phyloP scores from a whole-genome alignment of 2,888 invertebrate species.

The Entomobrya multifasciata region DNA sequence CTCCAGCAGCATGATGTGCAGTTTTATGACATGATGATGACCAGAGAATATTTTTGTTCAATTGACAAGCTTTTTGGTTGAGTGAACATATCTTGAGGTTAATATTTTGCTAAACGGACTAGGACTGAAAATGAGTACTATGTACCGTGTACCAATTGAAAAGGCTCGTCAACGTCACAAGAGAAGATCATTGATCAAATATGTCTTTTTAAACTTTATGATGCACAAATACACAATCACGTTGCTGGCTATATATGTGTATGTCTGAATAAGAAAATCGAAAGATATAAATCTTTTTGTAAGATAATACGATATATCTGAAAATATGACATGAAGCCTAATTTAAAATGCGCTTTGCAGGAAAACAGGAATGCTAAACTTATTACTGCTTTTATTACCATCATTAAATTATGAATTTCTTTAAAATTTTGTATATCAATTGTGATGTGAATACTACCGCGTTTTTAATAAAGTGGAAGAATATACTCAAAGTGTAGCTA shows the following conservation, averaged over 20 bases:
- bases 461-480: too few species aligned
- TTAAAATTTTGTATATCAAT: too few species aligned
- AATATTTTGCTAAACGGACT: slow-evolving; percentile 54
- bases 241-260: too few species aligned
- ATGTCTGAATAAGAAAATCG: not conserved
- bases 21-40: slow-evolving; percentile 54
- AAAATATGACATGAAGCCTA: too few species aligned
- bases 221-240: slow-evolving; percentile 54
- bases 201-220: slow-evolving; percentile 51
- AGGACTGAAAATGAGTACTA: not conserved
- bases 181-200: slow-evolving; percentile 51
- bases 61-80: too few species aligned
- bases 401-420: too few species aligned
- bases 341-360: slow-evolving; percentile 2
- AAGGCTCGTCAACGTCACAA: slow-evolving; percentile 42
- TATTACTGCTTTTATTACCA: slow-evolving; percentile 7
- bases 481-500: too few species aligned
- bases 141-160: not conserved
- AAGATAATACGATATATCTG: not conserved
- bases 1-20: slow-evolving; percentile 56
- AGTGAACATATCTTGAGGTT: slow-evolving; percentile 56
- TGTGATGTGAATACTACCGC: too few species aligned
- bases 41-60: slow-evolving; percentile 36
- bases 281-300: slow-evolving; percentile 34
- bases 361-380: not conserved